A percentile compares a stretch with the other conserved stretches of the same genome.
phyloP scores from a whole-genome alignment of 2,797 vertebrate species.

The Novumbra hubbsi region DNA sequence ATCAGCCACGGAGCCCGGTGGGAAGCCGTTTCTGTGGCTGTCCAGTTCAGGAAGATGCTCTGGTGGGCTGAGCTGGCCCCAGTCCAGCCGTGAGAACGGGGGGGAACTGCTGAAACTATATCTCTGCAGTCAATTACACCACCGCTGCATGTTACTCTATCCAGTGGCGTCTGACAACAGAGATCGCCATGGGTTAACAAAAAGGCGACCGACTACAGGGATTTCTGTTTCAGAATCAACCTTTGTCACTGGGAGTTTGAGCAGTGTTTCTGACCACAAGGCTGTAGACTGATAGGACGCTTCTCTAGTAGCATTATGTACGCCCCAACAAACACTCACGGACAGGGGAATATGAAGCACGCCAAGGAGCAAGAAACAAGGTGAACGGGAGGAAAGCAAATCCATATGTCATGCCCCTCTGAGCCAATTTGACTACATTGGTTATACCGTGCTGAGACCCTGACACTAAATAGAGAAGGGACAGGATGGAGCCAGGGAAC shows the following conservation, averaged over 20 bases:
- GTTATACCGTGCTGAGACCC: neutral
- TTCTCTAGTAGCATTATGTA: neutral
- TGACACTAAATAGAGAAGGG: constrained; percentile 9
- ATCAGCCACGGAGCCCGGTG: constrained; percentile 33
- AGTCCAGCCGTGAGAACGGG: neutral
- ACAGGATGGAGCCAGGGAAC: constrained; percentile 1
- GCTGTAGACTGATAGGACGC: neutral
- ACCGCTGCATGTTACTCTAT: constrained; percentile 42
- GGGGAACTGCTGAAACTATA: constrained; percentile 34
- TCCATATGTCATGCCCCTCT: constrained; percentile 33
- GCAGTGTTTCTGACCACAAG: constrained; percentile 10
- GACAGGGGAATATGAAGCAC: neutral
- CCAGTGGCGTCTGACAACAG: constrained; percentile 29
- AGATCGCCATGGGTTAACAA: constrained; percentile 34
- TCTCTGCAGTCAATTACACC: constrained; percentile 35
- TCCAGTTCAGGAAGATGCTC: constrained; percentile 26
- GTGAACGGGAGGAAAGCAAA: constrained; percentile 25
- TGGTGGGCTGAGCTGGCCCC: neutral
- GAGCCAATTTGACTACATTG: constrained; percentile 26
- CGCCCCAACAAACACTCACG: neutral
- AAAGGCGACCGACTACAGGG: constrained; percentile 24
- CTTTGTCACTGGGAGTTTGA: neutral
- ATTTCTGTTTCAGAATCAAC: constrained; percentile 18
- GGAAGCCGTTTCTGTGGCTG: constrained; percentile 44
- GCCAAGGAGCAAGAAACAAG: constrained; percentile 6